Evolutionary conservation across 1,140 invertebrate genomes (phyloP).

Genomic region (Gryllus bimaculatus): DNA sequence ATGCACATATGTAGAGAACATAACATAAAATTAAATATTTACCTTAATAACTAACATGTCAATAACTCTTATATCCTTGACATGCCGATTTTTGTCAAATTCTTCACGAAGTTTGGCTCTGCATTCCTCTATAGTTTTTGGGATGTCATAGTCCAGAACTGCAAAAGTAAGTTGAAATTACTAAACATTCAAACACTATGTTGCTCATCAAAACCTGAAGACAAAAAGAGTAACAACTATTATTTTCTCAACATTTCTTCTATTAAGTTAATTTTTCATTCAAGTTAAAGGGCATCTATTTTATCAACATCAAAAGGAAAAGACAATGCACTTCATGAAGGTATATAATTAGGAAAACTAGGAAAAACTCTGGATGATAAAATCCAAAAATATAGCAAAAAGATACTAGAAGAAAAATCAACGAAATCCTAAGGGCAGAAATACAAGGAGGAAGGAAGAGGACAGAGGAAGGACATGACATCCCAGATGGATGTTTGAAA

Average conservation of each 20-base stretch:
- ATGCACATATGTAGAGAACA: background rate
- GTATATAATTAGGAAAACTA: background rate
- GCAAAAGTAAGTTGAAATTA: conserved; percentile 27
- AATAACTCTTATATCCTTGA: conserved; percentile 77
- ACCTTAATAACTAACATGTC: conserved; percentile 88
- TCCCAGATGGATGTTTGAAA: too few species aligned
- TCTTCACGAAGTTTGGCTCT: conserved; percentile 66
- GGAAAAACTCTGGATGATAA: too few species aligned
- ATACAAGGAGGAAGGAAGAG: too few species aligned
- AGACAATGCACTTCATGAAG: background rate
- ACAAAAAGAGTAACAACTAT: background rate
- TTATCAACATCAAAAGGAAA: background rate
- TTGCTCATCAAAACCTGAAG: background rate
- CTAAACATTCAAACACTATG: conserved; percentile 6
- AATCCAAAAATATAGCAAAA: too few species aligned
- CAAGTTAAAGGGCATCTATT: background rate
- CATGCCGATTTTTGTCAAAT: conserved; percentile 63
- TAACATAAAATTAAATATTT: conserved; percentile 25
- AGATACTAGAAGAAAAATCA: too few species aligned
- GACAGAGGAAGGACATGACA: too few species aligned
- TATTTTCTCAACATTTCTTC: background rate
- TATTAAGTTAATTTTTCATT: background rate
- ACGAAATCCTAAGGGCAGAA: too few species aligned
- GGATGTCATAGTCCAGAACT: conserved; percentile 72
- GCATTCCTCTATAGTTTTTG: conserved; percentile 55